Conservation (phyloP, 2,888 invertebrate genomes). For the Actias luna region DNA sequence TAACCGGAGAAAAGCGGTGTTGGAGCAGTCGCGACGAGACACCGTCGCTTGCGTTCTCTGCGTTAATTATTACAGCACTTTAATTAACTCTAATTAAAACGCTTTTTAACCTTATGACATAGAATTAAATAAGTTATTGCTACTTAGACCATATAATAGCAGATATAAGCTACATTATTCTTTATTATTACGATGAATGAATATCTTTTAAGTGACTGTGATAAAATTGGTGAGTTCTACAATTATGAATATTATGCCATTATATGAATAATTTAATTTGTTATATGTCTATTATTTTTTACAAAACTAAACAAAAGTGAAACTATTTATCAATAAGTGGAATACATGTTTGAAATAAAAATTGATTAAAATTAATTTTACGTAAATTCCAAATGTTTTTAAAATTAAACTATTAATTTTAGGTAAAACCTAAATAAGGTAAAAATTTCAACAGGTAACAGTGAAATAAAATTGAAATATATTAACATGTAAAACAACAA, state of each 20-base stretch:
- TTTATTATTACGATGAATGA: constrained; percentile 18
- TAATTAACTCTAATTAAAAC: constrained; percentile 32
- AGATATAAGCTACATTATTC: neutral
- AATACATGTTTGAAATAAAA: too few species aligned
- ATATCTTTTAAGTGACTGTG: constrained; percentile 17
- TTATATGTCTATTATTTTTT: too few species aligned
- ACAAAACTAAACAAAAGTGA: too few species aligned
- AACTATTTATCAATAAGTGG: too few species aligned
- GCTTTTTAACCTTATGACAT: constrained; percentile 17
- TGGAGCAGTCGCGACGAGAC: constrained; percentile 31
- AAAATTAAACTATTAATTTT: too few species aligned
- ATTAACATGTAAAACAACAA: too few species aligned
- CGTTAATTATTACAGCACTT: constrained; percentile 25
- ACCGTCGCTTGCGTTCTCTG: constrained; percentile 21
- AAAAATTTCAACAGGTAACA: neutral
- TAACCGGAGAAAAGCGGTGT: constrained; percentile 32
- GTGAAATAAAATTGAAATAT: neutral
- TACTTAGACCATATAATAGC: neutral
- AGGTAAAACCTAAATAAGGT: neutral
- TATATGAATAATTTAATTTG: too few species aligned
- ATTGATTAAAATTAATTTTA: neutral
- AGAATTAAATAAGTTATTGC: neutral
- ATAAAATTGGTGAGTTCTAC: constrained; percentile 12
- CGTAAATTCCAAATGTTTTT: too few species aligned
- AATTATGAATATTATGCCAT: neutral